A percentile compares a stretch with the other conserved stretches of the same genome.
phyloP scores from a whole-genome alignment of 2,797 vertebrate genomes.

The Toxotes lorentzi region DNA sequence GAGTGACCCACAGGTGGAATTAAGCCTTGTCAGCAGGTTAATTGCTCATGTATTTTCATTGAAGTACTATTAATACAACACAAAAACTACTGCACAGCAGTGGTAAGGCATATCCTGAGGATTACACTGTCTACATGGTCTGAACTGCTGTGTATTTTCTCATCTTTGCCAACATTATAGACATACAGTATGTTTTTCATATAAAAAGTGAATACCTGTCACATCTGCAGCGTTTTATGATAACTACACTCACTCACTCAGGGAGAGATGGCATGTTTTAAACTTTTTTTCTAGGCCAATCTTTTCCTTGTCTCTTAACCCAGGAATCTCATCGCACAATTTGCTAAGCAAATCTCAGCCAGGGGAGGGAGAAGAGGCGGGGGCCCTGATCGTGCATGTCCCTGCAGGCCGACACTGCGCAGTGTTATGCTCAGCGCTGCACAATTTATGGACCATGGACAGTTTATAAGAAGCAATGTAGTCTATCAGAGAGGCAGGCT shows the following conservation, averaged over 20 bases:
- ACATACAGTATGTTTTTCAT: not conserved
- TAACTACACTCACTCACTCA: constrained; percentile 9
- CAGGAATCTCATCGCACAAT: constrained; percentile 60
- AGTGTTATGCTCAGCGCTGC: constrained; percentile 90
- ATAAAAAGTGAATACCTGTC: not conserved
- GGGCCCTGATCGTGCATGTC: constrained; percentile 83
- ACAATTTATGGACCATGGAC: constrained; percentile 98
- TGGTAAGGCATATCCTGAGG: not conserved
- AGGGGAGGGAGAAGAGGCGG: constrained; percentile 42
- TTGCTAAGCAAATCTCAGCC: constrained; percentile 71
- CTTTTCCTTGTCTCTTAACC: constrained; percentile 48
- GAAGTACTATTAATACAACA: constrained; percentile 3
- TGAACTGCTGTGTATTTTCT: not conserved
- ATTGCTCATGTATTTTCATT: not conserved
- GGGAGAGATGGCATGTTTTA: constrained; percentile 4
- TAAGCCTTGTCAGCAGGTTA: not conserved
- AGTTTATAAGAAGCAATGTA: constrained; percentile 96
- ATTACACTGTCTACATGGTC: not conserved
- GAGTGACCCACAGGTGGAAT: not conserved
- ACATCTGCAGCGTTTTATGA: constrained; percentile 15
- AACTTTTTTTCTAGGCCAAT: constrained; percentile 19
- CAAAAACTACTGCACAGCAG: not conserved
- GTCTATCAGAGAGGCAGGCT: constrained; percentile 93
- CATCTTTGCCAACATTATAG: not conserved
- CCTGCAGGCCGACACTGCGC: constrained; percentile 87